phyloP scores from a whole-genome alignment of 2,797 vertebrate genomes.

The Thripadectes ignobilis region DNA sequence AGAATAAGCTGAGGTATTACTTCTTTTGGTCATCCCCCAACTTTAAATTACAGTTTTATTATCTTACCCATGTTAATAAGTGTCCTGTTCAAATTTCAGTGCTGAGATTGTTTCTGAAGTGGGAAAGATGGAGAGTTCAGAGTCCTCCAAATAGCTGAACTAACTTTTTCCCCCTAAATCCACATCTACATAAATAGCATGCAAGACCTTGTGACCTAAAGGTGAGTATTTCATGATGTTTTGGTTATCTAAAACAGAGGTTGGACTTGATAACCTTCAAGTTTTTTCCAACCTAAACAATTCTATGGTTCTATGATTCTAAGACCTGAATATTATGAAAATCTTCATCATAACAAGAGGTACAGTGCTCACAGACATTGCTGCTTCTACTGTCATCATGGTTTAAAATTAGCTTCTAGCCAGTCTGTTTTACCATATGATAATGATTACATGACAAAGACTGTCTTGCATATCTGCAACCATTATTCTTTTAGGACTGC shows the following conservation, averaged over 20 bases:
- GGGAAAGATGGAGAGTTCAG: neutral
- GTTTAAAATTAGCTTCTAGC: neutral
- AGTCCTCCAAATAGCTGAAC: neutral
- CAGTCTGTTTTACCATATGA: neutral
- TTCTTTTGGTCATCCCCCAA: neutral
- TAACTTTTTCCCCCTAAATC: neutral
- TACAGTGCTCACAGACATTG: neutral
- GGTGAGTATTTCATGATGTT: neutral
- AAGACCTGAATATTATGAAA: neutral
- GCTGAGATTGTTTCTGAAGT: neutral
- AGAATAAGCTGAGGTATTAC: neutral
- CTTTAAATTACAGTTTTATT: neutral
- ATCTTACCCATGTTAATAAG: neutral
- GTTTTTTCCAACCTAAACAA: neutral
- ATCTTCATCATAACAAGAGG: neutral
- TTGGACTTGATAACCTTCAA: neutral
- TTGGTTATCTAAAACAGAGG: neutral
- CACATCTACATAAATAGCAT: neutral
- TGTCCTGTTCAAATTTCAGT: neutral
- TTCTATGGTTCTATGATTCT: neutral
- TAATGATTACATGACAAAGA: neutral
- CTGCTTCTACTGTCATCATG: neutral
- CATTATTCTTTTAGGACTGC: neutral
- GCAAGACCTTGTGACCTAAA: neutral
- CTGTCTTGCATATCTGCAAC: neutral